Conservation (phyloP, 2,113 vertebrate species). For the Motacilla tschutschensis region DNA sequence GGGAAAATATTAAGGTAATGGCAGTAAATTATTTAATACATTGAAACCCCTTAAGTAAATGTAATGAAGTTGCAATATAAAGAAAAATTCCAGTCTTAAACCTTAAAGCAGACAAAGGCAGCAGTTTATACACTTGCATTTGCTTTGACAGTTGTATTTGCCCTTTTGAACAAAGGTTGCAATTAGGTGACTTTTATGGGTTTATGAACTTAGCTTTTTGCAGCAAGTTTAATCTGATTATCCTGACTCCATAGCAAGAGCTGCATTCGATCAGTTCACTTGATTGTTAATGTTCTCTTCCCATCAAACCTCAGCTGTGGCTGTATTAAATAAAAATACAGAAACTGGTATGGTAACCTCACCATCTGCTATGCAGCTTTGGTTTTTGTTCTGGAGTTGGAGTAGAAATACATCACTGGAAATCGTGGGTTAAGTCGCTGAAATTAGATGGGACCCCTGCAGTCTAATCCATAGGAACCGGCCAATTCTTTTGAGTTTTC, state of each 20-base stretch:
- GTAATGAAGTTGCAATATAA: background rate
- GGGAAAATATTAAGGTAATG: background rate
- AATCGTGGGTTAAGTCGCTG: conserved; percentile 66
- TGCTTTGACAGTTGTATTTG: background rate
- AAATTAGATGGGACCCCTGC: conserved; percentile 73
- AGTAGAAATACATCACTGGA: conserved; percentile 61
- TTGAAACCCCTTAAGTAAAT: background rate
- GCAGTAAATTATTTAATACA: background rate
- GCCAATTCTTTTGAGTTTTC: conserved; percentile 72
- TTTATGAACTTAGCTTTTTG: background rate
- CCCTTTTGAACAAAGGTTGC: background rate
- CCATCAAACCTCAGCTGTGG: conserved; percentile 30
- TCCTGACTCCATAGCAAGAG: background rate
- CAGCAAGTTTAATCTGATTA: background rate
- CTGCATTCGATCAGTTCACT: background rate
- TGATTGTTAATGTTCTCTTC: background rate
- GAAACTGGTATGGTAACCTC: conserved; percentile 66
- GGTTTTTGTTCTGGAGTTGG: conserved; percentile 68
- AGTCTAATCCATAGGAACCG: conserved; percentile 72
- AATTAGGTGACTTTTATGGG: background rate
- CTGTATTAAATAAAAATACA: conserved; percentile 10
- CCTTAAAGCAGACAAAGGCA: background rate
- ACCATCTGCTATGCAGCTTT: conserved; percentile 83
- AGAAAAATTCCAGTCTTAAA: background rate
- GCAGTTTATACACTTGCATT: background rate